phyloP scores from a whole-genome alignment of 1,140 invertebrate species.

The Plectrocnemia conspersa region DNA sequence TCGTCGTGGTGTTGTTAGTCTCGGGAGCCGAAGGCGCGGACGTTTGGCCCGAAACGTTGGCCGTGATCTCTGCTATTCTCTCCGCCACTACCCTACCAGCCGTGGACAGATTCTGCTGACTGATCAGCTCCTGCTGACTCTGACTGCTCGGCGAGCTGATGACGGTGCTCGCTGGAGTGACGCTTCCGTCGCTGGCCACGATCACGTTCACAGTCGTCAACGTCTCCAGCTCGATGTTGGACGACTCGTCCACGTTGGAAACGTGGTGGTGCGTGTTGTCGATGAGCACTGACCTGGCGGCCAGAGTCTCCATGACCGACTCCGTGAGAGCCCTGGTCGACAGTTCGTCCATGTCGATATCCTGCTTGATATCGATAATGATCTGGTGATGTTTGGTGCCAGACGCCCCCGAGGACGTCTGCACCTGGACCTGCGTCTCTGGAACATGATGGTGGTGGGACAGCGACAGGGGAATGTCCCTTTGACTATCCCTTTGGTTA shows the following conservation, averaged over 20 bases:
- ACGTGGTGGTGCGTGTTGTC: constrained; percentile 42
- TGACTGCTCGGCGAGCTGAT: neutral
- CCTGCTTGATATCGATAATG: constrained; percentile 52
- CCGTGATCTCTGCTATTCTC: constrained; percentile 43
- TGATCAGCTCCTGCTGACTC: constrained; percentile 1
- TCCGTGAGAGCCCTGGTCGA: constrained; percentile 49
- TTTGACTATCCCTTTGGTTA: constrained; percentile 8
- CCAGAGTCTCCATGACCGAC: constrained; percentile 50
- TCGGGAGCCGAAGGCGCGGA: constrained; percentile 26
- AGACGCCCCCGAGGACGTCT: constrained; percentile 41
- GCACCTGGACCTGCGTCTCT: constrained; percentile 45
- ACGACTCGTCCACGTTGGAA: constrained; percentile 36
- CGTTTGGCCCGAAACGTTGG: constrained; percentile 34
- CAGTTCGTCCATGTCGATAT: constrained; percentile 50
- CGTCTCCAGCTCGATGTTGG: constrained; percentile 45
- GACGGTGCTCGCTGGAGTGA: constrained; percentile 16
- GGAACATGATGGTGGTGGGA: constrained; percentile 44
- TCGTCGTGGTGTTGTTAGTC: constrained; percentile 18
- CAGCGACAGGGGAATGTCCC: constrained; percentile 39
- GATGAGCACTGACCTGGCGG: constrained; percentile 48
- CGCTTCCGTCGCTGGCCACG: constrained; percentile 44
- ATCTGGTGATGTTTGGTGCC: constrained; percentile 49
- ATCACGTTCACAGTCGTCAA: constrained; percentile 50
- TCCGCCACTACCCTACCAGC: constrained; percentile 45
- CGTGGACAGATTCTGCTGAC: constrained; percentile 34